These are phyloP conservation scores for Sigmodon hispidus DNA, from an alignment of 2,113 vertebrate species.

Conservation along the genomic window DNA sequence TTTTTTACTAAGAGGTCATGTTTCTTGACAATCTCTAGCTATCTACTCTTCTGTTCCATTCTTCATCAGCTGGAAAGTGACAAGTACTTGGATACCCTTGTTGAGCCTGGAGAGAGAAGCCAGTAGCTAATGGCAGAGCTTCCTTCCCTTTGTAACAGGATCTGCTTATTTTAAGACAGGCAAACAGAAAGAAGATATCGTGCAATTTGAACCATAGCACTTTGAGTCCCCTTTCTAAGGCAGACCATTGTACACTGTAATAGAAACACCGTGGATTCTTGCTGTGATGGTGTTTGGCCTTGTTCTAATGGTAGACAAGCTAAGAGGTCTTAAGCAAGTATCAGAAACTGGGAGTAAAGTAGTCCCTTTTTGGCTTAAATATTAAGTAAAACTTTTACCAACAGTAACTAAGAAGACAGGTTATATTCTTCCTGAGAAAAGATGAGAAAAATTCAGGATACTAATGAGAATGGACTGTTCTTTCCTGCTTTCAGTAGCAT, in stretches of 20 bases:
- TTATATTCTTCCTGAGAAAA: neutral
- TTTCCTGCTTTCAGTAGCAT: slow-evolving; percentile 1
- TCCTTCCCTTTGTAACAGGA: neutral
- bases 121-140: neutral
- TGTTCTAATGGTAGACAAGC: neutral
- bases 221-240: neutral
- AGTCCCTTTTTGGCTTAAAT: neutral
- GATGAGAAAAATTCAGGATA: neutral
- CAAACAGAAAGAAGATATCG: neutral
- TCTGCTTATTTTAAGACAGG: neutral
- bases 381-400: slow-evolving; percentile 9
- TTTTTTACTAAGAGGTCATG: neutral
- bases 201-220: neutral
- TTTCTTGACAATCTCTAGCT: neutral
- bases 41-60: neutral
- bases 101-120: neutral
- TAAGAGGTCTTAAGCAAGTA: neutral
- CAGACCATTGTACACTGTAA: neutral
- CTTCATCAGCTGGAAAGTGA: neutral
- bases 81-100: neutral
- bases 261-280: neutral
- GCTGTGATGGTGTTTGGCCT: neutral
- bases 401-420: neutral
- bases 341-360: neutral
- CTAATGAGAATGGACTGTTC: neutral